These are phyloP conservation scores for Ostrea edulis DNA, from an alignment of 1,140 invertebrate genomes.

Conservation along the genomic window DNA sequence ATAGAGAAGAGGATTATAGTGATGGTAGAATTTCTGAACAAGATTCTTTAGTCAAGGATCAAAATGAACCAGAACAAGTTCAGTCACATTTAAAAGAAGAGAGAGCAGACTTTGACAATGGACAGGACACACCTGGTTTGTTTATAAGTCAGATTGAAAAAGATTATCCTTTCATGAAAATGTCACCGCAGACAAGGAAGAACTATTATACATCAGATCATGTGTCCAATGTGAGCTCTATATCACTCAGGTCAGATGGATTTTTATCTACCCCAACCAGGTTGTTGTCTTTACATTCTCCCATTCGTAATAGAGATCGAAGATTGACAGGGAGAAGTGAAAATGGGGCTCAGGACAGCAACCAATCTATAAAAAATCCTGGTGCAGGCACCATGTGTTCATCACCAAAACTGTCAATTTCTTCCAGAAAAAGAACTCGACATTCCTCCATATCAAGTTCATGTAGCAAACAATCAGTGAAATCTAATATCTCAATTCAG, in stretches of 20 bases:
- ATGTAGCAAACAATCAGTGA: neutral
- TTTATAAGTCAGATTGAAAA: neutral
- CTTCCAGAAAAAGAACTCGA: neutral
- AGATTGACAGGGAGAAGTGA: neutral
- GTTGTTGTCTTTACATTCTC: conserved; percentile 15
- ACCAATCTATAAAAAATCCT: neutral
- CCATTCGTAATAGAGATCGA: neutral
- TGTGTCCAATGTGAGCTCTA: neutral
- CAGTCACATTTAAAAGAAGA: neutral
- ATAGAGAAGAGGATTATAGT: neutral
- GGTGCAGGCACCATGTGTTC: neutral
- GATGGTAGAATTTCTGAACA: neutral
- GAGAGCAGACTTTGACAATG: neutral
- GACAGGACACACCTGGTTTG: neutral
- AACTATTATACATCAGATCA: neutral
- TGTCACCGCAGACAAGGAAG: neutral
- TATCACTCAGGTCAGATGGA: neutral
- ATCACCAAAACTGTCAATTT: neutral
- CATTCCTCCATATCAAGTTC: conserved; percentile 21
- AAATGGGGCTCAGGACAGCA: neutral
- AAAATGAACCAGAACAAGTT: neutral
- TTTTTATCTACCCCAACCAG: neutral
- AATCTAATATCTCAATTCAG: neutral
- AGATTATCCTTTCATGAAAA: conserved; percentile 20
- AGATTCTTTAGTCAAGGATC: neutral